Conservation (phyloP, 2,113 vertebrate genomes). For the Lucifuga dentata region DNA sequence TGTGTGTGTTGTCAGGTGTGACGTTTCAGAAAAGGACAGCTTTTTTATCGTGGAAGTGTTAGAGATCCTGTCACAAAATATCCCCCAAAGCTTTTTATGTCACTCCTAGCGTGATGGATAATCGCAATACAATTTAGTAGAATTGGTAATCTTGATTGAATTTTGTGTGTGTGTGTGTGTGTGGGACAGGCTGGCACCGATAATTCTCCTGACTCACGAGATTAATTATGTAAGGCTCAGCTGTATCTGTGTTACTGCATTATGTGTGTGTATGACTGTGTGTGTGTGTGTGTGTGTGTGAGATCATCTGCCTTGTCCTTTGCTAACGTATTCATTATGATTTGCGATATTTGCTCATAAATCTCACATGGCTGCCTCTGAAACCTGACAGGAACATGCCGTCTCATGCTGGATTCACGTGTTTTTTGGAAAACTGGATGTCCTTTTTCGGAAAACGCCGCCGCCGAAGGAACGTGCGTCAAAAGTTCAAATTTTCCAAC, state of each 20-base stretch:
- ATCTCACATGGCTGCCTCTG: too few relatives aligned
- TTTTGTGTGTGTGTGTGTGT: slow-evolving; percentile 10
- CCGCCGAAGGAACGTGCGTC: too few relatives aligned
- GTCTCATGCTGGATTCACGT: too few relatives aligned
- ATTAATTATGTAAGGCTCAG: slow-evolving; percentile 49
- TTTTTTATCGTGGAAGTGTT: background rate
- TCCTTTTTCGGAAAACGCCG: too few relatives aligned
- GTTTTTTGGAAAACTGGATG: too few relatives aligned
- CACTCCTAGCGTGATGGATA: slow-evolving; percentile 11
- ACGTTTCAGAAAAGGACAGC: background rate
- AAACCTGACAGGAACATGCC: too few relatives aligned
- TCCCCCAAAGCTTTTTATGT: slow-evolving; percentile 21
- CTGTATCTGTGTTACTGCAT: slow-evolving; percentile 12
- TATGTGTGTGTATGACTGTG: background rate
- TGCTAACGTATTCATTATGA: too few relatives aligned
- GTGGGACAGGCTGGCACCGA: slow-evolving; percentile 24
- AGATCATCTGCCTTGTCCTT: too few relatives aligned
- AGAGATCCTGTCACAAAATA: background rate
- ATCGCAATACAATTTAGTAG: slow-evolving; percentile 40
- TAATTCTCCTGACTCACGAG: slow-evolving; percentile 42
- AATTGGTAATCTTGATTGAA: slow-evolving; percentile 50
- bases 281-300: background rate
- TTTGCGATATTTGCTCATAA: too few relatives aligned
- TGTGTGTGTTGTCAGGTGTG: background rate
- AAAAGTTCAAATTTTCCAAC: too few relatives aligned